Conservation (phyloP, 1,140 invertebrate species). For the Sycophaga agraensis region DNA sequence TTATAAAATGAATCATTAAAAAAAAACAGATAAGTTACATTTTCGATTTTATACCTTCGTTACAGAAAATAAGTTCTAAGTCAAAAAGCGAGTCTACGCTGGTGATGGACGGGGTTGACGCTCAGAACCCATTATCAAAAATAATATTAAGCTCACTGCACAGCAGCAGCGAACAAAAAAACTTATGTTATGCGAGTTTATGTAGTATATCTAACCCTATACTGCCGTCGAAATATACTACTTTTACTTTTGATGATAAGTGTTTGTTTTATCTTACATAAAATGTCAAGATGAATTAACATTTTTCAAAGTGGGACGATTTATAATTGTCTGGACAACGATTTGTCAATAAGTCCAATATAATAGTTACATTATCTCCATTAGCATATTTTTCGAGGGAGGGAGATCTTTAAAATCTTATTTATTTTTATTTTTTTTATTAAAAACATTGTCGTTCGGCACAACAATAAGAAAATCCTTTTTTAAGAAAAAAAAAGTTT, state of each 20-base stretch:
- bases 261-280: constrained; percentile 9
- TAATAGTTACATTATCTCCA: constrained; percentile 14
- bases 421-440: constrained; percentile 13
- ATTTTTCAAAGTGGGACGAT: constrained; percentile 15
- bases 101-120: constrained; percentile 5
- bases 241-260: constrained; percentile 7
- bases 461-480: constrained; percentile 29
- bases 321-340: constrained; percentile 16
- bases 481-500: constrained; percentile 19
- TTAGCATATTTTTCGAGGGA: too few species aligned
- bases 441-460: constrained; percentile 18
- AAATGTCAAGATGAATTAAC: constrained; percentile 12
- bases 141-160: neutral
- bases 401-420: neutral
- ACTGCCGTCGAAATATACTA: neutral
- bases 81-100: neutral
- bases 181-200: neutral
- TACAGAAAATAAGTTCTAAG: constrained; percentile 8
- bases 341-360: too few species aligned
- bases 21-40: neutral
- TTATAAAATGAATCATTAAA: neutral
- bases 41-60: neutral
- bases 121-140: constrained; percentile 14
- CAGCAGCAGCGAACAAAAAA: neutral
- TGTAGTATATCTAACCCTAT: constrained; percentile 17